These are phyloP conservation scores for Zaprionus nigranus DNA, from an alignment of 1,140 invertebrate genomes.

Conservation along the genomic window DNA sequence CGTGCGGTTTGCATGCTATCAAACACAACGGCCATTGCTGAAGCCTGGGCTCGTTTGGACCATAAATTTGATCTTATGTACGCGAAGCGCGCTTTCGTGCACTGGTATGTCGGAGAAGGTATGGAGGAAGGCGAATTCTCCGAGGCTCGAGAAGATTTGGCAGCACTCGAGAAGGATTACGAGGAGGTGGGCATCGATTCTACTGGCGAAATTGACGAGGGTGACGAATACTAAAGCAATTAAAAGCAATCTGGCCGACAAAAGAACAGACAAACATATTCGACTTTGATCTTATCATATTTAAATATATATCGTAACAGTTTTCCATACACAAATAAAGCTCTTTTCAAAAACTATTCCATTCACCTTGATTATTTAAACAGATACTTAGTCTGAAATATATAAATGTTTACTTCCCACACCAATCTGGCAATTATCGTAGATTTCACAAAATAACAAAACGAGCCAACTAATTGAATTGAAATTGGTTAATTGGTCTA, in stretches of 20 bases:
- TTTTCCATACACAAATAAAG: neutral
- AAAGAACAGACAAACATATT: neutral
- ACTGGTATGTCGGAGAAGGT: slow-evolving; percentile 92
- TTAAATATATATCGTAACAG: neutral
- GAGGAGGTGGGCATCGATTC: slow-evolving; percentile 88
- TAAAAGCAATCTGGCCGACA: neutral
- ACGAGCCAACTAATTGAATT: neutral
- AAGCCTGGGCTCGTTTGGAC: slow-evolving; percentile 93
- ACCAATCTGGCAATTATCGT: neutral
- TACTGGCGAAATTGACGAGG: slow-evolving; percentile 86
- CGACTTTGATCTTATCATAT: neutral
- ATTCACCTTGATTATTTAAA: too few relatives aligned
- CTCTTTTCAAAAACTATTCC: neutral
- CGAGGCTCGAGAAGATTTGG: slow-evolving; percentile 94
- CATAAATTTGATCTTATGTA: slow-evolving; percentile 94
- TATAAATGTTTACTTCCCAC: neutral
- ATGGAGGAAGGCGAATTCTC: slow-evolving; percentile 93
- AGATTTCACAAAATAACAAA: neutral
- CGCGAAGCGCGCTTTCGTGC: slow-evolving; percentile 90
- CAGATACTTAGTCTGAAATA: neutral
- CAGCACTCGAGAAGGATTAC: slow-evolving; percentile 91
- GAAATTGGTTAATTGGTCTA: neutral
- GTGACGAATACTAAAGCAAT: slow-evolving; percentile 86
- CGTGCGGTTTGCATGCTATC: slow-evolving; percentile 94
- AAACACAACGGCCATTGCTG: slow-evolving; percentile 94